Percentiles rank a stretch among this genome's conserved stretches.
Conservation (phyloP, 2,797 vertebrate species). For the Spinibarbus caldwelli region DNA sequence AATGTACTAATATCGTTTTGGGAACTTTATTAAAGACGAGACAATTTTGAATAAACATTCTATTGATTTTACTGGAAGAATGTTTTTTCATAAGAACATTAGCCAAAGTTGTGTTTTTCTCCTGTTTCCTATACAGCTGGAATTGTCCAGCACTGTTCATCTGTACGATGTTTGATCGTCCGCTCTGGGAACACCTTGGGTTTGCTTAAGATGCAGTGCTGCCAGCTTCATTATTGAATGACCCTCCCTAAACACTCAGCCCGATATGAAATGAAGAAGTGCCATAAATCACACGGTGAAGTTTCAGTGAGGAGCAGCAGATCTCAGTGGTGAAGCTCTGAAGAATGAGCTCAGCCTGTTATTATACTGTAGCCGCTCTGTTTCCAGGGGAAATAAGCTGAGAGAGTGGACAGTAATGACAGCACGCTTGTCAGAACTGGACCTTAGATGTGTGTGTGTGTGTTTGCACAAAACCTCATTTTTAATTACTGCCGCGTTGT, state of each 20-base stretch:
- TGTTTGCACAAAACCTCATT: not conserved
- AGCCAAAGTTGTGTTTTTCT: not conserved
- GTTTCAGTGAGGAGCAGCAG: not conserved
- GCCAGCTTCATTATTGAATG: slow-evolving; percentile 14
- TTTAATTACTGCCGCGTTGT: not conserved
- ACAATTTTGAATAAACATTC: not conserved
- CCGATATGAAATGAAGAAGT: slow-evolving; percentile 16
- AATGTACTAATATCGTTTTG: too few species aligned
- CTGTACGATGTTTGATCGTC: not conserved
- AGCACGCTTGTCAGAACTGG: not conserved
- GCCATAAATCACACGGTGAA: not conserved
- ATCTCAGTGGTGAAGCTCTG: slow-evolving; percentile 10
- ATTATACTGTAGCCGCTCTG: not conserved
- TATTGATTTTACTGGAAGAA: too few species aligned
- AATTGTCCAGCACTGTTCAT: not conserved
- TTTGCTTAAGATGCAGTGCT: slow-evolving; percentile 19
- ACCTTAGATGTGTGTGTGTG: not conserved
- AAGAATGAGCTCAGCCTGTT: slow-evolving; percentile 11
- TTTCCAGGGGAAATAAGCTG: slow-evolving; percentile 28
- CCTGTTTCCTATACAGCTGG: not conserved
- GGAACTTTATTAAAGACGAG: not conserved
- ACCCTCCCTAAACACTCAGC: slow-evolving; percentile 13
- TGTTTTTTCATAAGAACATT: not conserved
- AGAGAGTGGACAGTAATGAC: not conserved
- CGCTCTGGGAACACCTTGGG: not conserved